Percentiles rank a stretch among this genome's conserved stretches.
These are phyloP conservation scores for Trachelipus rathkii DNA, from an alignment of 1,140 invertebrate genomes.

Conservation along the genomic window DNA sequence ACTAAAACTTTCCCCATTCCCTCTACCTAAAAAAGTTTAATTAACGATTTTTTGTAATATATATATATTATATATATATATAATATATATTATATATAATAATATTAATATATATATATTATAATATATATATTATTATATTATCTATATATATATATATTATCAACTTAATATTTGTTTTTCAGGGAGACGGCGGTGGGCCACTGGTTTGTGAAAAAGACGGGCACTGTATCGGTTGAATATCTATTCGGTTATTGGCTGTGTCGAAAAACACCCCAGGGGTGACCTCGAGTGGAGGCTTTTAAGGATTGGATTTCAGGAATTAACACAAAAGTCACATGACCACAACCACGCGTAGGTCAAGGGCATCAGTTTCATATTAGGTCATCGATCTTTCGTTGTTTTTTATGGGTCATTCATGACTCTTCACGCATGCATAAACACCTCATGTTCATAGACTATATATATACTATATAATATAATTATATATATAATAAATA, in stretches of 20 bases:
- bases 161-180: no score
- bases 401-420: no score
- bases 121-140: no score
- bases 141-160: no score
- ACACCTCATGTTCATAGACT: not conserved
- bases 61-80: no score
- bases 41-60: no score
- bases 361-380: not conserved
- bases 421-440: no score
- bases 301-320: slow-evolving; percentile 52
- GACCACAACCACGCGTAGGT: slow-evolving; percentile 1
- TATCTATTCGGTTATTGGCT: slow-evolving; percentile 64
- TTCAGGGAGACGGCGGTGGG: slow-evolving; percentile 66
- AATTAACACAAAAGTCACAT: slow-evolving; percentile 36
- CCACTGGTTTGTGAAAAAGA: slow-evolving; percentile 60
- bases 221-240: slow-evolving; percentile 57
- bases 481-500: not conserved
- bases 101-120: no score
- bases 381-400: no score
- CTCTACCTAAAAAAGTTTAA: no score
- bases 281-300: slow-evolving; percentile 56
- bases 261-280: slow-evolving; percentile 59
- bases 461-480: not conserved
- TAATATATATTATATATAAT: no score
- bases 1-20: no score